These are phyloP conservation scores for Pristis pectinata DNA, from an alignment of 2,797 vertebrate genomes.

Conservation along the genomic window DNA sequence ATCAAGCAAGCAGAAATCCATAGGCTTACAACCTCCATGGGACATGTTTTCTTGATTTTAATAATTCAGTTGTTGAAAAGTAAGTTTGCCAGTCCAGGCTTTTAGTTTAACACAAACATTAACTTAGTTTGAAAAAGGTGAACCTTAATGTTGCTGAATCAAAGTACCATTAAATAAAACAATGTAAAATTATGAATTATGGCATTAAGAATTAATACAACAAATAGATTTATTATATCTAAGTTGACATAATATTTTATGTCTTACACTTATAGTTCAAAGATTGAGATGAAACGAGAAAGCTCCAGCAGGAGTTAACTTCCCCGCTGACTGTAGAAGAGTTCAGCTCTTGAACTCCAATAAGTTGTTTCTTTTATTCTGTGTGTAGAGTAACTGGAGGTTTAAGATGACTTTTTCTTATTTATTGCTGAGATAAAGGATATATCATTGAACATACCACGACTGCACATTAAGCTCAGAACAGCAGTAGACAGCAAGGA, in stretches of 20 bases:
- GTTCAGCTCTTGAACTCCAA: neutral
- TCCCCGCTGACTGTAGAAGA: conserved; percentile 11
- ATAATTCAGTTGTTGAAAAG: neutral
- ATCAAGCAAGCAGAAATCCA: neutral
- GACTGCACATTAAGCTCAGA: neutral
- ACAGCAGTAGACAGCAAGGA: neutral
- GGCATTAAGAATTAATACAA: too few species aligned
- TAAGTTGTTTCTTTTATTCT: conserved; percentile 16
- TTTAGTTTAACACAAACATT: neutral
- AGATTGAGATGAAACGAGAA: conserved; percentile 34
- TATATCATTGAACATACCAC: neutral
- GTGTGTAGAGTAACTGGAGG: neutral
- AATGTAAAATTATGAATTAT: neutral
- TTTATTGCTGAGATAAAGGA: neutral
- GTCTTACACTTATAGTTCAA: neutral
- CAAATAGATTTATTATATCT: neutral
- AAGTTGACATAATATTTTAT: conserved; percentile 7
- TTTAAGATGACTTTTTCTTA: conserved; percentile 1
- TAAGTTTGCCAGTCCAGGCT: neutral
- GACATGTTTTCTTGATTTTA: neutral
- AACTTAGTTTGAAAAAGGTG: neutral
- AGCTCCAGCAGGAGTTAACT: neutral
- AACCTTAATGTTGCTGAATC: neutral
- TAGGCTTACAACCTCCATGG: neutral
- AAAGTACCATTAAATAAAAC: conserved; percentile 28